Base-by-base conservation (phyloP, 2,797 vertebrate species). In the Cirrhinus molitorella region DNA sequence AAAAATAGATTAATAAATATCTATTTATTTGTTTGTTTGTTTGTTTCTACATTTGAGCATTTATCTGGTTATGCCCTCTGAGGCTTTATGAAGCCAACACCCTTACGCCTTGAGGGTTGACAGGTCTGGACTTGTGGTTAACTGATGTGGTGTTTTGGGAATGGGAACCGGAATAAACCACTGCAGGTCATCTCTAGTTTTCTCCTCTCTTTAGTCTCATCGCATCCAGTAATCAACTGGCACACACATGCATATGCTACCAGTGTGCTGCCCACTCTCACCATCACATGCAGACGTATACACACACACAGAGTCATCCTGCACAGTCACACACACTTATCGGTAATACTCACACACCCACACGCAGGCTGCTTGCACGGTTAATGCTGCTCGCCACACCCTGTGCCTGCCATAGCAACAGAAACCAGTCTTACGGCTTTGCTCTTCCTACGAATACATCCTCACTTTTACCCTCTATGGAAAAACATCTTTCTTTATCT, bases 381-480 rank as follows among this genome's bases (percentile, higher is more conserved):
- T 61, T 72, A 47, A 16, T 51, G 31, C 70, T 43, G 47, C 61
- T 82, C 17, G 19, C 59, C 80, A 82, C 80, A 51, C 59, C 43
- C 73, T 82, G 72, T 65, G 17, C 49, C 61, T 43, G 65, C 49
- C 79, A 70, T 80, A 76, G 63, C 47, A 83, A 68, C 37, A 74
- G 68, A 61, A 83, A 70, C 71, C 3, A 31, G 77, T 75, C 63
- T 74, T 71, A 49, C 45, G 2, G 89, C 90, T 89, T 90, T 91
- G 86, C 87, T 88, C 71, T 23, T 75, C 86, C 85, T 88, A 85
- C 66, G 19, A 67, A 28, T 55, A 34, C 49, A 49, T 37, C 37
- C 47, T 77, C 61, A 45, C 59, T 83, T 83, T 81, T 45, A 28
- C 14, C 55, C 74, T 34, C 12, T 25, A 25, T 40, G 59, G n/a